Evolutionary conservation across 2,797 vertebrate species (phyloP).

Genomic region (Apogon talboti): DNA sequence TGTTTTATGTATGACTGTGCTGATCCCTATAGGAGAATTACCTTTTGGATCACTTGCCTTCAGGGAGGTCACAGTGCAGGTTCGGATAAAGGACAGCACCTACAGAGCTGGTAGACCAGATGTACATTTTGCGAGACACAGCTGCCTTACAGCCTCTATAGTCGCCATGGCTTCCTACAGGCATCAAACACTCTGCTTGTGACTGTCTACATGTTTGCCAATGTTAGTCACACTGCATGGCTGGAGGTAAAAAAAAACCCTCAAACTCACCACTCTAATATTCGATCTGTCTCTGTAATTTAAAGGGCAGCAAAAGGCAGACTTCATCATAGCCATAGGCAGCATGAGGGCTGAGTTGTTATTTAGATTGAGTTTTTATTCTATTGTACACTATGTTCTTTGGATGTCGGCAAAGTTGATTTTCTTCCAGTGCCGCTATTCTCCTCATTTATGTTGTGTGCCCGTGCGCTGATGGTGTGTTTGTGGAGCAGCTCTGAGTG

Average conservation of each 20-base stretch:
- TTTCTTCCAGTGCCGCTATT: conserved; percentile 16
- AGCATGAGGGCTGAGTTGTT: conserved; percentile 40
- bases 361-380: conserved; percentile 50
- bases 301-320: conserved; percentile 47
- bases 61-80: conserved; percentile 9
- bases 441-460: conserved; percentile 24
- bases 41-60: conserved; percentile 1
- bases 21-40: background rate
- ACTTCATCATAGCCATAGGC: conserved; percentile 25
- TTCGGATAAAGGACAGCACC: conserved; percentile 19
- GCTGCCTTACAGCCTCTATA: conserved; percentile 13
- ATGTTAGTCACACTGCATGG: conserved; percentile 46
- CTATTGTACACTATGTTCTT: conserved; percentile 23
- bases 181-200: conserved; percentile 34
- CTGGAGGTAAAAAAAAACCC: conserved; percentile 25
- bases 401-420: conserved; percentile 25
- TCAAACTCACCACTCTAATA: conserved; percentile 25
- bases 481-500: conserved; percentile 56
- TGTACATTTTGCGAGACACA: conserved; percentile 21
- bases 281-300: conserved; percentile 39
- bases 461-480: conserved; percentile 39
- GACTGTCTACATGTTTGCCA: conserved; percentile 32
- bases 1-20: background rate
- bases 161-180: conserved; percentile 15
- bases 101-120: conserved; percentile 14